These are phyloP conservation scores for Coracias cyanogaster DNA, from an alignment of 2,797 vertebrate genomes.

Conservation along the genomic window DNA sequence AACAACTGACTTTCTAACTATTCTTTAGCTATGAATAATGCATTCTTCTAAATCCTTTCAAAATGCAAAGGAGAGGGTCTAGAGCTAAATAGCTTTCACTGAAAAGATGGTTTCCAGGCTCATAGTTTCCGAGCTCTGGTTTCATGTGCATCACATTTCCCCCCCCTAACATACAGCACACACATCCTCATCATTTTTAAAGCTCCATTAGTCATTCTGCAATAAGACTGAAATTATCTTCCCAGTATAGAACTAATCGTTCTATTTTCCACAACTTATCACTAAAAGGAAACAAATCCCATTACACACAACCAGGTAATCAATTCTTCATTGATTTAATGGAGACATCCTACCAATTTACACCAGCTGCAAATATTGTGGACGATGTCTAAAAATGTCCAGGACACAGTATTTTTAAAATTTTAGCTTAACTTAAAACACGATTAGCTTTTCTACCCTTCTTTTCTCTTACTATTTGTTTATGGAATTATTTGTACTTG, in stretches of 20 bases:
- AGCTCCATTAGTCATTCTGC: neutral
- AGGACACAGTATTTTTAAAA: neutral
- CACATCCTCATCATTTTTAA: neutral
- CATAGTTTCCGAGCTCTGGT: neutral
- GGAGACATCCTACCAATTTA: neutral
- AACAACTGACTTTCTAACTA: constrained; percentile 7
- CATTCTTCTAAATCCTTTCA: constrained; percentile 28
- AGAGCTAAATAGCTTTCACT: neutral
- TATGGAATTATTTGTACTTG: neutral
- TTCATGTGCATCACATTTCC: neutral
- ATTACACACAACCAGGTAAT: neutral
- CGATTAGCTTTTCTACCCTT: neutral
- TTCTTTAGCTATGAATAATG: neutral
- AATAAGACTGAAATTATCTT: neutral
- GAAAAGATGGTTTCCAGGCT: neutral
- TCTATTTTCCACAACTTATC: neutral
- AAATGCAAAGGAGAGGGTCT: constrained; percentile 25
- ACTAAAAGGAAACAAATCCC: neutral
- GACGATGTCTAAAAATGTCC: neutral
- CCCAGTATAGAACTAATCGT: neutral
- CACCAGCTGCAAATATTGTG: neutral
- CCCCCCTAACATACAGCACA: neutral
- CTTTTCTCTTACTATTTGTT: neutral
- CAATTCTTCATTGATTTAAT: neutral
- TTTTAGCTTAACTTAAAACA: neutral